Conservation (phyloP, 2,113 vertebrate species). For the Cepphus grylle region DNA sequence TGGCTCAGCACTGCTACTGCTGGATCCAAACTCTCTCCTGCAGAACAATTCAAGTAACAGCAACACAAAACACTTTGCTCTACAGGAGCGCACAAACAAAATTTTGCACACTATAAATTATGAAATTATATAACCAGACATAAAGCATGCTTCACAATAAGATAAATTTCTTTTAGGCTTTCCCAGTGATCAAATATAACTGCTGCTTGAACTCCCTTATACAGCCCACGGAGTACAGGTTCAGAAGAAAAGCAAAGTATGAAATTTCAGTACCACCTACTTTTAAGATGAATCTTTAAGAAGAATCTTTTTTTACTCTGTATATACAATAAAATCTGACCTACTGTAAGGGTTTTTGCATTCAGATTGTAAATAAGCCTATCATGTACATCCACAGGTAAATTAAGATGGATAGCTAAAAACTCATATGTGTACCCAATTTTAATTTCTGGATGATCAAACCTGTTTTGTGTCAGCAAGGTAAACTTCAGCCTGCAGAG, state of each 20-base stretch:
- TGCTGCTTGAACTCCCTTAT: not conserved
- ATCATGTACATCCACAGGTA: not conserved
- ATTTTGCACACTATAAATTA: not conserved
- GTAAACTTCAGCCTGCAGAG: not conserved
- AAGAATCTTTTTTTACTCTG: not conserved
- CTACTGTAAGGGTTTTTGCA: not conserved
- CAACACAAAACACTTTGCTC: not conserved
- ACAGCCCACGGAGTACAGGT: not conserved
- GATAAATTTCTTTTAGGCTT: not conserved
- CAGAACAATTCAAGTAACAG: not conserved
- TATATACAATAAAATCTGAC: not conserved
- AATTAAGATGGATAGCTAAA: not conserved
- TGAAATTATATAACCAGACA: not conserved
- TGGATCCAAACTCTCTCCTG: not conserved
- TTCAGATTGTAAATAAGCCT: not conserved
- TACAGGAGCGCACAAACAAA: not conserved
- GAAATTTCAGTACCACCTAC: not conserved
- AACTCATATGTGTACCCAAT: not conserved
- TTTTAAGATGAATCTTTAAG: not conserved
- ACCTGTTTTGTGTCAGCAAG: not conserved
- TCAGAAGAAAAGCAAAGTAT: not conserved
- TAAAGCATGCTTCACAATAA: not conserved
- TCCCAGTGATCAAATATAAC: not conserved
- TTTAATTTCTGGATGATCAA: constrained; percentile 8
- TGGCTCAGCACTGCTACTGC: not conserved